These are phyloP conservation scores for Bactericera cockerelli DNA, from an alignment of 1,140 invertebrate species.

Conservation along the genomic window DNA sequence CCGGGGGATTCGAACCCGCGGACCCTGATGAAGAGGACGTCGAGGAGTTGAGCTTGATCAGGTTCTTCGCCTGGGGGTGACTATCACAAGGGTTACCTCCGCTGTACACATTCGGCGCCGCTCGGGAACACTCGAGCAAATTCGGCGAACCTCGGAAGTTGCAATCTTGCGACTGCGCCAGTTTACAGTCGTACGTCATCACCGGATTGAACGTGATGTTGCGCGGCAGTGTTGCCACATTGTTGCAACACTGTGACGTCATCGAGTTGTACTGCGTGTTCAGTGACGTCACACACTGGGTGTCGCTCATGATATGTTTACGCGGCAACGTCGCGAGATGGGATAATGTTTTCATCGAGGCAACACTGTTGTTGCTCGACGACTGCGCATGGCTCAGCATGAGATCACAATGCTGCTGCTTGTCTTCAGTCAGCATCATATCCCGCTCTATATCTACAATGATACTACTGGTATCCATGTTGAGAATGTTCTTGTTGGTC, in stretches of 20 bases:
- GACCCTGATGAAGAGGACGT: too few relatives aligned
- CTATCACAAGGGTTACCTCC: not conserved
- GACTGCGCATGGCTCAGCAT: not conserved
- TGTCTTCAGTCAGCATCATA: not conserved
- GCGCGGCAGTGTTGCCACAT: not conserved
- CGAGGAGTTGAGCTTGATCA: not conserved
- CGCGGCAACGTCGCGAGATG: not conserved
- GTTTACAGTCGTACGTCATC: not conserved
- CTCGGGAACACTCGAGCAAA: too few relatives aligned
- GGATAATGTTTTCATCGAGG: not conserved
- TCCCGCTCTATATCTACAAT: constrained; percentile 16
- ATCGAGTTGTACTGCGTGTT: not conserved
- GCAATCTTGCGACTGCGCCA: not conserved
- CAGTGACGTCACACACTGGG: not conserved
- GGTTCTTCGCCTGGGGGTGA: not conserved
- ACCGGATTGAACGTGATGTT: constrained; percentile 2
- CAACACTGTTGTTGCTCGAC: not conserved
- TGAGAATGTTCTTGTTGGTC: not conserved
- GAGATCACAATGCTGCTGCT: not conserved
- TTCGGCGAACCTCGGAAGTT: too few relatives aligned
- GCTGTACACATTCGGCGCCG: too few relatives aligned
- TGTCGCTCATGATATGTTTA: not conserved
- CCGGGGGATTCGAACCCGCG: too few relatives aligned
- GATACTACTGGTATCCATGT: constrained; percentile 9
- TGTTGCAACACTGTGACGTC: not conserved